Percentiles rank a stretch among this genome's conserved stretches.
phyloP scores from a whole-genome alignment of 2,797 vertebrate species.

The Mustela erminea region DNA sequence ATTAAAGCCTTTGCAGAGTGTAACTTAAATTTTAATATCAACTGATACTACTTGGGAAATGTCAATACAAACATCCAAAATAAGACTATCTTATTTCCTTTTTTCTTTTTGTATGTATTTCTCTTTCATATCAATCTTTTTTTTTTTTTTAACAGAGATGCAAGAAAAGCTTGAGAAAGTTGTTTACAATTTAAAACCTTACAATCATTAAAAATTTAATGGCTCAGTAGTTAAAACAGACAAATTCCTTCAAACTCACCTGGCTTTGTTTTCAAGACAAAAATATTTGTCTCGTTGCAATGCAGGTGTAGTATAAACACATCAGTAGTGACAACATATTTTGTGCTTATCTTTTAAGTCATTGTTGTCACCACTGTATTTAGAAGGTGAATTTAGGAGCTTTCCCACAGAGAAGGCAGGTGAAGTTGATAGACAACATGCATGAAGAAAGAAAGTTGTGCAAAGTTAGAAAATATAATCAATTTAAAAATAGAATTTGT shows the following conservation, averaged over 20 bases:
- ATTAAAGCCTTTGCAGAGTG: neutral
- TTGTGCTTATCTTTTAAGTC: conserved; percentile 67
- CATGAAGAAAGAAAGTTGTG: conserved; percentile 15
- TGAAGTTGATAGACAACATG: neutral
- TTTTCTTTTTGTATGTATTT: neutral
- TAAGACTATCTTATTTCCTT: neutral
- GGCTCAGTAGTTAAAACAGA: conserved; percentile 57
- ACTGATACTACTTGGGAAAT: neutral
- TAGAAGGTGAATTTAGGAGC: conserved; percentile 75
- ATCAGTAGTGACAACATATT: conserved; percentile 22
- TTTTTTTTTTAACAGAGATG: neutral
- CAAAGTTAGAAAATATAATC: neutral
- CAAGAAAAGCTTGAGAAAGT: neutral
- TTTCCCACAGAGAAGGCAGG: conserved; percentile 67
- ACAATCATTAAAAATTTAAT: conserved; percentile 70
- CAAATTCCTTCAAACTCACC: conserved; percentile 63
- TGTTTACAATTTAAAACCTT: conserved; percentile 71
- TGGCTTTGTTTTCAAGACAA: conserved; percentile 65
- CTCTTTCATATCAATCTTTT: neutral
- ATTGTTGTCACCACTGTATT: conserved; percentile 69
- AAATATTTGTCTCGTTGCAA: neutral
- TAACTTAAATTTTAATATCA: conserved; percentile 13
- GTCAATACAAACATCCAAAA: neutral
- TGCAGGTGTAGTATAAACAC: conserved; percentile 61
- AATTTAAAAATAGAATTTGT: neutral